phyloP scores from a whole-genome alignment of 2,113 vertebrate species.

The Panurus biarmicus region DNA sequence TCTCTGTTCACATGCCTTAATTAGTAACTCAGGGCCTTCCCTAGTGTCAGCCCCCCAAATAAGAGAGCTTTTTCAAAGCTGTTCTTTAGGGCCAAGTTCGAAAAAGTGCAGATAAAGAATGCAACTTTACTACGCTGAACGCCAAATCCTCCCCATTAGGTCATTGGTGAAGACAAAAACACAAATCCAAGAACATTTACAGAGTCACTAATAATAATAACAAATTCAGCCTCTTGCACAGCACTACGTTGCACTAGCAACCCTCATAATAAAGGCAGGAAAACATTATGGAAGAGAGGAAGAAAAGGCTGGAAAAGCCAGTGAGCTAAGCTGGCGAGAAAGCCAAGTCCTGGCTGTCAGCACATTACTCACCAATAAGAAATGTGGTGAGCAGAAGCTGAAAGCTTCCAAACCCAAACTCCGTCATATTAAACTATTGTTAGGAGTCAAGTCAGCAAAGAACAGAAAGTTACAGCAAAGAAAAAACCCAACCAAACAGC shows the following conservation, averaged over 20 bases:
- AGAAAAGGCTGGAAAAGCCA: background rate
- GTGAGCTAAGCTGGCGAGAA: background rate
- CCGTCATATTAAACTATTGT: conserved; percentile 4
- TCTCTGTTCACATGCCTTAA: background rate
- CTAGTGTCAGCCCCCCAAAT: background rate
- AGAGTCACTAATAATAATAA: background rate
- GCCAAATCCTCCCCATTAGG: background rate
- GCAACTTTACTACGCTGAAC: background rate
- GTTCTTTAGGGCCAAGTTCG: background rate
- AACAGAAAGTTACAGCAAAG: conserved; percentile 45
- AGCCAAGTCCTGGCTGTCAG: conserved; percentile 30
- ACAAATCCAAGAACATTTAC: background rate
- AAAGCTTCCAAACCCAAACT: conserved; percentile 30
- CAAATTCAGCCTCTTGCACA: background rate
- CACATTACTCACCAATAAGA: conserved; percentile 67
- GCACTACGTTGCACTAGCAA: conserved; percentile 3
- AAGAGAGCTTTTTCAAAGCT: background rate
- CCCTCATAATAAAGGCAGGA: conserved; percentile 32
- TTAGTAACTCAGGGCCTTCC: background rate
- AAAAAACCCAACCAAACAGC: background rate
- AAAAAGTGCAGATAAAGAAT: background rate
- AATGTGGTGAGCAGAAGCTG: conserved; percentile 35
- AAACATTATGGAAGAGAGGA: background rate
- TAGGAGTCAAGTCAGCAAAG: conserved; percentile 33
- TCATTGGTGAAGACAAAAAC: background rate